These are phyloP conservation scores for Sipha maydis DNA, from an alignment of 2,888 invertebrate species.

Conservation along the genomic window DNA sequence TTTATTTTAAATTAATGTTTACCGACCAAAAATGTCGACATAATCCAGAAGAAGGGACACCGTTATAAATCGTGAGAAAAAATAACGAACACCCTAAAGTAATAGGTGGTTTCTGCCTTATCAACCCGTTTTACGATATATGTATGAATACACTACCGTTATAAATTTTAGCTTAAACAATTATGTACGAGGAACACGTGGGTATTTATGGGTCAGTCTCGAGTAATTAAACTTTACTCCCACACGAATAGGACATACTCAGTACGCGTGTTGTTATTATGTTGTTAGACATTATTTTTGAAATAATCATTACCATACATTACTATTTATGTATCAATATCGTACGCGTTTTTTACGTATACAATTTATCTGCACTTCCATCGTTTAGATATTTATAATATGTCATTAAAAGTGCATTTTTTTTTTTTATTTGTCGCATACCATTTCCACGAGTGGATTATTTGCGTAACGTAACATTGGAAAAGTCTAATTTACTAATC, in stretches of 20 bases:
- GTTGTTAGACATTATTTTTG: too few relatives aligned
- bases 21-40: constrained; percentile 3
- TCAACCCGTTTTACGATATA: not conserved
- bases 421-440: too few relatives aligned
- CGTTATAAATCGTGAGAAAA: not conserved
- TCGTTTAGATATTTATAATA: too few relatives aligned
- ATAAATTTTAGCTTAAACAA: constrained; percentile 11
- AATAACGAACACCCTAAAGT: not conserved
- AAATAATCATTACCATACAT: too few relatives aligned
- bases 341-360: not conserved
- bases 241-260: too few relatives aligned
- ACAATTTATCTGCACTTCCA: not conserved
- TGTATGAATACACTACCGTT: not conserved
- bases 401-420: too few relatives aligned
- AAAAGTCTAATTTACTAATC: not conserved
- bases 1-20: not conserved
- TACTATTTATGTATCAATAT: not conserved
- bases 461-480: too few relatives aligned
- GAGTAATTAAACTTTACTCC: not conserved
- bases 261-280: too few relatives aligned
- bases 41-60: constrained; percentile 30
- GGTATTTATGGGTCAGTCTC: not conserved
- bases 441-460: too few relatives aligned
- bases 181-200: not conserved
- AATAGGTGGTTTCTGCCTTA: too few relatives aligned